Base-by-base conservation (phyloP, 1,140 invertebrate species). In the Vollenhovia emeryi region DNA sequence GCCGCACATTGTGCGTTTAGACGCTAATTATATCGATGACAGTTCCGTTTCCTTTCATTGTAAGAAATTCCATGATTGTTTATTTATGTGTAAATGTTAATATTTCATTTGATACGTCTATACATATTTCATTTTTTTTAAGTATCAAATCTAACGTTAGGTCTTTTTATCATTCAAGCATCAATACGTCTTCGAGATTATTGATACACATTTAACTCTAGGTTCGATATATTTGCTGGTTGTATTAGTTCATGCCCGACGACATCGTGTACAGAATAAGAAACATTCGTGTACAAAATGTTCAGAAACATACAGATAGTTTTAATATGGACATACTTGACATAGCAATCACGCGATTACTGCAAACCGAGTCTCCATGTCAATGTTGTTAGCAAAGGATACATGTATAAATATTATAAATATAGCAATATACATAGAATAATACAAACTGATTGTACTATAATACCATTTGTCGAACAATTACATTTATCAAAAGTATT, bases 201-300 rank as follows among this genome's bases (percentile, higher is more conserved):
- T 69, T 43, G 1, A 48, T 62, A 59, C 9, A 18, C 45, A 5
- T 85, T 66, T 73, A 73, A 85, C 13, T 57, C 36, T 68, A 45
- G 13, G 2, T 60, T 79, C 40, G 30, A 48, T n/a, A n/a, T n/a
- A n/a, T 71, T 88, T 48, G 55, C 21, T 30, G 15, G 43, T 33
- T 30, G 27, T 68, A 36, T 75, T 64, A 83, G 9, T 83, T 73
- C 0, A 73, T 9, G 24, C 33, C 30, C 6, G 27, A 84, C 18
- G 40, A 85, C 3, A 59, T 52, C 59, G 79, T 89, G 87, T 89
- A 86, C 87, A 89, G 78, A 86, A 89, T 60, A 55, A 73, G n/a
- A 11, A 21, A 40, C n/a, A 50, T 64, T 73, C 9, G 78, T 86
- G 83, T 86, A 88, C 87, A 86, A 84, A 89, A 80, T 55, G 68